Evolutionary conservation across 2,797 vertebrate genomes (phyloP), one percentile per base, ranked within the genome.

Genomic region (Xenopus petersii): DNA sequence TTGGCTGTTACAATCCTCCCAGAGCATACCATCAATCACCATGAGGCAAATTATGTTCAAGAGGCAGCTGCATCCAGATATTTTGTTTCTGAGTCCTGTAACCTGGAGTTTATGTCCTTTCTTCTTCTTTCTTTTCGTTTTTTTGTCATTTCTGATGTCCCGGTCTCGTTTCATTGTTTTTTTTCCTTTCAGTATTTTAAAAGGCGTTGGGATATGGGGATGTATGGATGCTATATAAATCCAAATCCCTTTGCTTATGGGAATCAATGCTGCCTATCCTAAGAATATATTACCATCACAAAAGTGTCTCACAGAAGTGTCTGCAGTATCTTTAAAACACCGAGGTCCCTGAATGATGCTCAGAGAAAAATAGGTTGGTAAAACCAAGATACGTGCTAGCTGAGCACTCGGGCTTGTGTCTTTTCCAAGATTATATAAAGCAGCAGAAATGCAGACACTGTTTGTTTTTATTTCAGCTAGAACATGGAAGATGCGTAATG

Each of bases 241-340:
- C 71, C 76, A 74, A 79, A 79, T 70, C 76, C 76, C 71, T 70
- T 79, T 74, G 67, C 76, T 79, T 79, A 74, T 79, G 76, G 71
- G 76, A 74, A 79, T 79, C 76, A 79, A 79, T 79, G 76, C 71
- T 79, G 76, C 76, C 76, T 74, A 74, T 79, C 76, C 76, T 68
- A 74, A 74, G 76, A 79, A 79, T 79, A 79, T 79, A 79, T 79
- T 74, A 79, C 76, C 71, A 79, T 79, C 76, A 74, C 76, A 79
- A 79, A 79, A 79, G 71, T 79, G 76, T 79, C 76, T 79, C 76
- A 65, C 60, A 47, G 71, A 73, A 68, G 71, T 74, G 76, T 79
- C 76, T 79, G 76, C 76, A 79, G 71, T 79, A 74, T 79, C 70
- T 77, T 67, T 74, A 74, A 79, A 73, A 79, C 76, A 64, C 71